These are phyloP conservation scores for Alaudala cheleensis DNA, from an alignment of 2,113 vertebrate species.

Conservation along the genomic window DNA sequence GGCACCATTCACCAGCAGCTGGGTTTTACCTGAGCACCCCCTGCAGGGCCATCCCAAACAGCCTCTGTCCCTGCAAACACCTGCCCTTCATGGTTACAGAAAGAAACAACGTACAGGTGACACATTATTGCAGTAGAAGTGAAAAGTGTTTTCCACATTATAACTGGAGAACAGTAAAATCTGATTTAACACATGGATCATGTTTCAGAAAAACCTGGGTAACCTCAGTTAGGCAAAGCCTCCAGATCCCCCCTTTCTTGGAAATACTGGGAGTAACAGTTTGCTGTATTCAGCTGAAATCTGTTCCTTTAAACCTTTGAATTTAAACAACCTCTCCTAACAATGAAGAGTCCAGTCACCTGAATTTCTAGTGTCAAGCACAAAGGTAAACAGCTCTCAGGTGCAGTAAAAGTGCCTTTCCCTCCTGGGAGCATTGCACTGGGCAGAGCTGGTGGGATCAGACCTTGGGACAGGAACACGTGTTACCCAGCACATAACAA, in stretches of 20 bases:
- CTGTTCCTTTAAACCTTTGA: neutral
- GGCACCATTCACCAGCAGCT: neutral
- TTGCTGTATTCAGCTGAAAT: neutral
- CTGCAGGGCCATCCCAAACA: neutral
- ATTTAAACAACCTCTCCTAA: neutral
- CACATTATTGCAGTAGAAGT: neutral
- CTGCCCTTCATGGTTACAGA: neutral
- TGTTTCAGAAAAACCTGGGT: neutral
- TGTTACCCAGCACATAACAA: neutral
- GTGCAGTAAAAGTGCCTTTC: neutral
- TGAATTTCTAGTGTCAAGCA: neutral
- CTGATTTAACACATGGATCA: neutral
- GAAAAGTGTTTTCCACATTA: neutral
- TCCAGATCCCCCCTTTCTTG: neutral
- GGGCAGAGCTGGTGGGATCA: neutral
- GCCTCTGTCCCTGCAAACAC: neutral
- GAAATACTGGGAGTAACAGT: neutral
- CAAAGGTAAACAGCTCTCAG: neutral
- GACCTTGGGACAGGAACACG: neutral
- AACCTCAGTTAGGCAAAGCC: neutral
- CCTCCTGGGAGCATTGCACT: neutral
- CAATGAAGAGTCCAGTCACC: neutral
- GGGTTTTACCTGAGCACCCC: neutral
- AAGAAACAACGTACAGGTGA: neutral
- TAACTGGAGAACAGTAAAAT: neutral